phyloP scores from a whole-genome alignment of 1,140 invertebrate genomes.

The Hyles vespertilio region DNA sequence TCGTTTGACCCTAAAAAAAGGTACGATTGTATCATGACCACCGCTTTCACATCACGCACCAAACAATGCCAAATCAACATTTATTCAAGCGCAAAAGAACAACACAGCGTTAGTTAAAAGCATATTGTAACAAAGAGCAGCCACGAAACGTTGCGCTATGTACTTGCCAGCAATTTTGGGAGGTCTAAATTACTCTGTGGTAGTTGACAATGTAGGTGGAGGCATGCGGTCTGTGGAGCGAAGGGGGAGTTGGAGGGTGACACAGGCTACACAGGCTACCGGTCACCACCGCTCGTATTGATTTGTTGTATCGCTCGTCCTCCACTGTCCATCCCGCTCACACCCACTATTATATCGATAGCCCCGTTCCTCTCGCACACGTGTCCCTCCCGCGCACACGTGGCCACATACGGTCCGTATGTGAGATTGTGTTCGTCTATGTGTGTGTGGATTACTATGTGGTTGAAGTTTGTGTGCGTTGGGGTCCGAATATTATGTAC shows the following conservation, averaged over 20 bases:
- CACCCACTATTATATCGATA: constrained; percentile 26
- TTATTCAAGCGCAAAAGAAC: constrained; percentile 1
- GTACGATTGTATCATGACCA: too few relatives aligned
- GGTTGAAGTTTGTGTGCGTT: constrained; percentile 44
- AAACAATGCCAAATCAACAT: not conserved
- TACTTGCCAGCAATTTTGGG: constrained; percentile 27
- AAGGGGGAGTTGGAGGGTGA: constrained; percentile 40
- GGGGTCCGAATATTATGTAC: constrained; percentile 67
- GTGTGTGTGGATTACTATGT: constrained; percentile 40
- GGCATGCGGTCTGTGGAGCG: constrained; percentile 57
- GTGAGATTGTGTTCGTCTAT: constrained; percentile 23
- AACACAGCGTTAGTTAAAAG: constrained; percentile 8
- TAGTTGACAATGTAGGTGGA: constrained; percentile 71
- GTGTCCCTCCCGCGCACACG: constrained; percentile 54
- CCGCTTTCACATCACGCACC: not conserved
- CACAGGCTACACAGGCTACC: constrained; percentile 75
- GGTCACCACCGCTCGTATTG: constrained; percentile 75
- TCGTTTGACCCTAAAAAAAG: too few relatives aligned
- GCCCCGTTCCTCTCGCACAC: constrained; percentile 36
- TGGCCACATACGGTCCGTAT: constrained; percentile 58
- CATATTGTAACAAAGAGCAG: constrained; percentile 23
- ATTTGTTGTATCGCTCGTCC: constrained; percentile 75
- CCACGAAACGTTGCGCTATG: constrained; percentile 15
- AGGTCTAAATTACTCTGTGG: constrained; percentile 54
- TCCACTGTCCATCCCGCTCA: constrained; percentile 63